Evolutionary conservation across 2,888 invertebrate species (phyloP), one percentile per base, ranked within the genome.

Genomic region (Calameuta filiformis): DNA sequence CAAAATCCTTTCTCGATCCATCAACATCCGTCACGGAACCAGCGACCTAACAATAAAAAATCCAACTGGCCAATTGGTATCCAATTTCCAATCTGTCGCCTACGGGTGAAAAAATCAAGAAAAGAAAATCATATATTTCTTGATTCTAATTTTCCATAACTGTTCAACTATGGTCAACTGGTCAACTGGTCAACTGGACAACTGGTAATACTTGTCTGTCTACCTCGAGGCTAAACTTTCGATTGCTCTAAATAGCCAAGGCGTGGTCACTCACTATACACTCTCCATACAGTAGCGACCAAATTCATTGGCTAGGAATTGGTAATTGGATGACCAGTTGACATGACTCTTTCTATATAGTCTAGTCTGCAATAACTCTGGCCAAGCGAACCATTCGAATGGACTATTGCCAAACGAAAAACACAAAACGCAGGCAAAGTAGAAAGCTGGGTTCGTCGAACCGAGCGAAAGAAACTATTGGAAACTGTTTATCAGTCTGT

Each of bases 211-310:
- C 35, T n/a, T 33, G 33, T 12, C 69, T 34, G 35, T 69, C 69
- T 71, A 75, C 68, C 82, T 79, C 31, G 23, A 33, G 76, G 82
- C 77, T 76, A 73, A 82, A 84, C 84, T 84, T 83, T 84, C 84
- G 79, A 83, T 84, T 83, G 81, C 78, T 82, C 75, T 75, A 78
- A 79, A 80, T 79, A 80, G 40, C 68, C 33, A 69, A 80, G 81
- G 81, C 68, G 81, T 80, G 83, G 82, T 83, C 73, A 81, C 81
- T 83, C 12, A 12, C 35, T 35, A 15, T 40, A 40, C 40, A 40
- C 40, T 56, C 82, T 81, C 84, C 77, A 81, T 37, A 69, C 75
- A 79, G 79, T 69, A 37, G 75, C 56, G 75, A 79, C 80, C 76
- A 81, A 40, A 68, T 78, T 79, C 31, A 31, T 40, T 75, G 15